phyloP scores from a whole-genome alignment of 2,113 vertebrate genomes.

The Ploceus nigricollis region DNA sequence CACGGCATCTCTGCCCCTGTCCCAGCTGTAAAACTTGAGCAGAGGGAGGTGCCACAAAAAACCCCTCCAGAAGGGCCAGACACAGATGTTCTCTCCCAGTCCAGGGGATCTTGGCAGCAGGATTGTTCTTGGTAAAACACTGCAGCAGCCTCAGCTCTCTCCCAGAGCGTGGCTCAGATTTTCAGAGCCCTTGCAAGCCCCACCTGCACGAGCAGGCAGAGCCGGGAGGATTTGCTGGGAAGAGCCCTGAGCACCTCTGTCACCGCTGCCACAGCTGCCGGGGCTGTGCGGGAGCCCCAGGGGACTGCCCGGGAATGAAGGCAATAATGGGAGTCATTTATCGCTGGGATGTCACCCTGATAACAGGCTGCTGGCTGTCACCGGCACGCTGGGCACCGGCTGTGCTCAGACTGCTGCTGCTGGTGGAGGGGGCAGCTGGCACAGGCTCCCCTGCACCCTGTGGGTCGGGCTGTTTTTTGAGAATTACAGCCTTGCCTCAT shows the following conservation, averaged over 20 bases:
- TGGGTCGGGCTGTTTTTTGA: rapidly evolving
- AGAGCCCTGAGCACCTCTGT: background rate
- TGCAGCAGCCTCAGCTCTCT: background rate
- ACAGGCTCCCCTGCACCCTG: background rate
- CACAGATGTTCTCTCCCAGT: background rate
- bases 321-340: background rate
- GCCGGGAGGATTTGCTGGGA: background rate
- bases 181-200: background rate
- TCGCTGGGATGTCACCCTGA: background rate
- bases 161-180: background rate
- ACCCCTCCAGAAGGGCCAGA: background rate
- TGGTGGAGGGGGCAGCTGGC: background rate
- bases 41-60: background rate
- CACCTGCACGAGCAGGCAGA: background rate
- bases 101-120: background rate
- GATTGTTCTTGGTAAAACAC: rapidly evolving
- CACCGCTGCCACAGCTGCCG: background rate
- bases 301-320: background rate
- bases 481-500: background rate
- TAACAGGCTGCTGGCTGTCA: background rate
- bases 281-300: background rate
- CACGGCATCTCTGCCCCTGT: background rate
- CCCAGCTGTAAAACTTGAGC: background rate
- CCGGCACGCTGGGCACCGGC: background rate
- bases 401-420: rapidly evolving